Base-by-base conservation (phyloP, 1,140 invertebrate genomes). In the Drosophila sechellia region DNA sequence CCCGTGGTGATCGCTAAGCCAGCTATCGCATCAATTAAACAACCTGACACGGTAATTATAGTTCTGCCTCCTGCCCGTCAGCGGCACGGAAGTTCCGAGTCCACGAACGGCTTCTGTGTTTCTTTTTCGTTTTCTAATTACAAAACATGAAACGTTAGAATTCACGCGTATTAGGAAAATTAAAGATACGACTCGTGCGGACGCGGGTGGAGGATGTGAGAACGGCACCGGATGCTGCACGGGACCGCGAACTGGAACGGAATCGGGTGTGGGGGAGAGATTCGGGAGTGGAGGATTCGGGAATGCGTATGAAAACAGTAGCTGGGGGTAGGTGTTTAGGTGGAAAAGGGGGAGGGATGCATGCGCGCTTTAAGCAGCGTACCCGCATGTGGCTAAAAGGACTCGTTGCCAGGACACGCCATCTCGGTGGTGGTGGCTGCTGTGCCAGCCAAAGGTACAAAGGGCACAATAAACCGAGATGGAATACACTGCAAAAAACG, bases 131-230 rank as follows among this genome's bases (percentile, higher is more conserved):
- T 70, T 89, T 90, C 80, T 89, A 89, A 89, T 90, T 89, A 90
- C 84, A 65, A 80, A 84, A 89, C 83, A 89, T 84, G 84, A 80
- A 89, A 84, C 79, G 80, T 84, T 84, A 59, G 73, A 90, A 90
- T 84, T 89, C 84, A 89, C 80, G 84, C 84, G 87, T 89, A 89
- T 89, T 89, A 90, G 70, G 80, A 90, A 89, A 89, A 89, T 90
- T 90, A 74, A 89, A 89, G 85, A 89, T 89, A 89, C 65, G 77
- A 50, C 68, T 49, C 52, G 81, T 59, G 48, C 69, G 20, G 52
- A 15, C n/a, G 58, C 22, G 64, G 22, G 60, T 20, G 53, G 60
- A 79, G 84, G 31, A 8, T 89, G 73, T 90, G 84, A 64, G 84
- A 89, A 90, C 55, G 48, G 49, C 64, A 77, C 80, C 85, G 84